Evolutionary conservation across 2,888 invertebrate genomes (phyloP).

Genomic region (Hylaea fasciaria): DNA sequence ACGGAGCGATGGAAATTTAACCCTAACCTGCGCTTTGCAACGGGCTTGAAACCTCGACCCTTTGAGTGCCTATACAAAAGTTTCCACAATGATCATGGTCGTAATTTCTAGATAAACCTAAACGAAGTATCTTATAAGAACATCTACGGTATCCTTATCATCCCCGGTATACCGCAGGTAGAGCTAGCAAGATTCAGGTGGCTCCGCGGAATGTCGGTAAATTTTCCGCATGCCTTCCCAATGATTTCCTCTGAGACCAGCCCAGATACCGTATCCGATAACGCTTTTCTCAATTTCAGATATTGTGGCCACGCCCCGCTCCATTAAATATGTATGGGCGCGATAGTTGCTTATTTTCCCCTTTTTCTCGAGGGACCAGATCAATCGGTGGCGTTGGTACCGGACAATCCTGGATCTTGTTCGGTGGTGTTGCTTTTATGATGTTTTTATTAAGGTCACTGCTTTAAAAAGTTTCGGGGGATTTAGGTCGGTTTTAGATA

Average conservation of each 20-base stretch:
- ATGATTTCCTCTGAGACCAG: slow-evolving; percentile 91
- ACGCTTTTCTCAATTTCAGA: slow-evolving; percentile 80
- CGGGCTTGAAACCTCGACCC: too few species aligned
- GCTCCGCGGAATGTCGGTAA: slow-evolving; percentile 83
- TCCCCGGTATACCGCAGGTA: slow-evolving; percentile 69
- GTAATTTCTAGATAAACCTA: too few species aligned
- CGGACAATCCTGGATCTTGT: slow-evolving; percentile 6
- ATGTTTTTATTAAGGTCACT: too few species aligned
- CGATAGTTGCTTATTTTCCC: slow-evolving; percentile 64
- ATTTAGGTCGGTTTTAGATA: too few species aligned
- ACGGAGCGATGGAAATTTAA: too few species aligned
- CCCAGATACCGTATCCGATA: slow-evolving; percentile 84
- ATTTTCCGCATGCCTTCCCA: slow-evolving; percentile 90
- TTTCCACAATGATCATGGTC: too few species aligned
- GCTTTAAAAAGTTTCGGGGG: too few species aligned
- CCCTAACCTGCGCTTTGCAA: too few species aligned
- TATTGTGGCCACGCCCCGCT: slow-evolving; percentile 73
- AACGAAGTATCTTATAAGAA: slow-evolving; percentile 75
- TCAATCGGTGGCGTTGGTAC: slow-evolving; percentile 4
- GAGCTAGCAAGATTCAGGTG: slow-evolving; percentile 75
- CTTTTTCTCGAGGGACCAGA: slow-evolving; percentile 58
- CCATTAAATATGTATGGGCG: slow-evolving; percentile 75
- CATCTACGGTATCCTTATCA: too few species aligned
- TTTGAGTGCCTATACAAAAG: too few species aligned
- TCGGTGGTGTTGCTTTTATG: too few species aligned